A percentile compares a stretch with the other conserved stretches of the same genome.
phyloP scores from a whole-genome alignment of 2,797 vertebrate species.

The Periophthalmus magnuspinnatus region DNA sequence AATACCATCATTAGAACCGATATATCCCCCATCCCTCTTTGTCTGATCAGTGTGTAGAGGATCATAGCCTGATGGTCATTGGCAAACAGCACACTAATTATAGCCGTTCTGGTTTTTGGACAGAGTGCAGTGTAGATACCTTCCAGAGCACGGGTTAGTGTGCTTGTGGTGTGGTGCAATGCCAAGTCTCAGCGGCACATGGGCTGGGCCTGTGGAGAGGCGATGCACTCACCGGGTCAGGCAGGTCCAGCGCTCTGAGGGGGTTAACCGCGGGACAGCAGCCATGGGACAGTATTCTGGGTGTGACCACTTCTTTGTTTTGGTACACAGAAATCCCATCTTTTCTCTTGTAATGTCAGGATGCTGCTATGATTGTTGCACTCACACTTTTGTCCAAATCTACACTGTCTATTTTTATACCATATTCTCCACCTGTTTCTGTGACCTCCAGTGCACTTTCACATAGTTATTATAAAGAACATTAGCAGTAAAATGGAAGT shows the following conservation, averaged over 20 bases:
- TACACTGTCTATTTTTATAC: conserved; percentile 6
- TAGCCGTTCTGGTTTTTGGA: conserved; percentile 74
- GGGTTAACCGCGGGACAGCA: conserved; percentile 48
- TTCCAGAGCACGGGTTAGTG: conserved; percentile 64
- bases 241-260: conserved; percentile 58
- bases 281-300: conserved; percentile 6
- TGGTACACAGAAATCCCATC: conserved; percentile 11
- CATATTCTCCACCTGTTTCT: conserved; percentile 14
- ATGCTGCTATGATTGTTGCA: background rate
- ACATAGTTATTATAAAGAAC: background rate
- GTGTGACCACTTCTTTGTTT: background rate
- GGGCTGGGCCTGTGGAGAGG: conserved; percentile 54
- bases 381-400: background rate
- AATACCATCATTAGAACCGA: background rate
- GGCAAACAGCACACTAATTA: conserved; percentile 73
- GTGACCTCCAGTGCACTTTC: background rate
- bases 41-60: conserved; percentile 46
- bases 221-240: conserved; percentile 58
- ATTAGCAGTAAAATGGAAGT: background rate
- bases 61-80: conserved; percentile 62
- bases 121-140: conserved; percentile 70
- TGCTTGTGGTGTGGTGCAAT: conserved; percentile 56
- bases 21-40: conserved; percentile 18
- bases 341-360: conserved; percentile 14
- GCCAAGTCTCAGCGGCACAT: conserved; percentile 65